phyloP scores from a whole-genome alignment of 2,113 vertebrate species.

The Gasterosteus nipponicus region DNA sequence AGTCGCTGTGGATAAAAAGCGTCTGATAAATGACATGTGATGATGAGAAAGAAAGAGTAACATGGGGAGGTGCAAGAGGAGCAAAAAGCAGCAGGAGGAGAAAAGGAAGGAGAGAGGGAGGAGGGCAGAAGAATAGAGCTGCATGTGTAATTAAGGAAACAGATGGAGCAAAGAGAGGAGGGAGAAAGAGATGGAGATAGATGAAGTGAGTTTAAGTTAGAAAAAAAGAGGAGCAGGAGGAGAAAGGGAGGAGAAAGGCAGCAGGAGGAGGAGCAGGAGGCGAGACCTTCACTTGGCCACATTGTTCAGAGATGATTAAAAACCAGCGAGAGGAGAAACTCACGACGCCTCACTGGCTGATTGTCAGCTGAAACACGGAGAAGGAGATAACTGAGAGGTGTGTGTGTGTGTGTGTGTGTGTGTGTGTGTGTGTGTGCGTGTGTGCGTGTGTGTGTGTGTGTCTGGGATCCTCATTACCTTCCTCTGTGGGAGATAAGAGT shows the following conservation, averaged over 20 bases:
- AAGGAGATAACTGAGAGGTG: conserved; percentile 65
- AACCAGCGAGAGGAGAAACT: conserved; percentile 74
- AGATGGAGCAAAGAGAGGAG: no score
- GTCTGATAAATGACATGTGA: no score
- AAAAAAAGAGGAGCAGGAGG: background rate
- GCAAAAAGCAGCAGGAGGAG: no score
- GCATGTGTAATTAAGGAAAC: no score
- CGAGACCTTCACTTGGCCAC: conserved; percentile 54
- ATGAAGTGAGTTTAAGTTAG: no score
- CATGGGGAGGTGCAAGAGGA: no score
- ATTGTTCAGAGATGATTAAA: conserved; percentile 79
- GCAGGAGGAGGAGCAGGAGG: conserved; percentile 20
- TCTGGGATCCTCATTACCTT: conserved; percentile 77
- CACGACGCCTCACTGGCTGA: conserved; percentile 69
- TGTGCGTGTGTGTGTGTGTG: conserved; percentile 41
- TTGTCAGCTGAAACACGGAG: conserved; percentile 74
- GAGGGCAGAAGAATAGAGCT: no score
- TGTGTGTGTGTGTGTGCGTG: conserved; percentile 52
- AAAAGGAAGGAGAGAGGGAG: no score
- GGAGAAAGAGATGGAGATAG: no score
- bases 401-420: conserved; percentile 38
- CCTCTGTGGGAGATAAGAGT: conserved; percentile 77
- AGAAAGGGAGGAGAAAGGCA: conserved; percentile 15
- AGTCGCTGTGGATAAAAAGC: no score
- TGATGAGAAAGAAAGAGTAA: no score